A percentile compares a stretch with the other conserved stretches of the same genome.
Evolutionary conservation across 2,888 invertebrate genomes (phyloP).

Genomic region (Stenodera caucasica): DNA sequence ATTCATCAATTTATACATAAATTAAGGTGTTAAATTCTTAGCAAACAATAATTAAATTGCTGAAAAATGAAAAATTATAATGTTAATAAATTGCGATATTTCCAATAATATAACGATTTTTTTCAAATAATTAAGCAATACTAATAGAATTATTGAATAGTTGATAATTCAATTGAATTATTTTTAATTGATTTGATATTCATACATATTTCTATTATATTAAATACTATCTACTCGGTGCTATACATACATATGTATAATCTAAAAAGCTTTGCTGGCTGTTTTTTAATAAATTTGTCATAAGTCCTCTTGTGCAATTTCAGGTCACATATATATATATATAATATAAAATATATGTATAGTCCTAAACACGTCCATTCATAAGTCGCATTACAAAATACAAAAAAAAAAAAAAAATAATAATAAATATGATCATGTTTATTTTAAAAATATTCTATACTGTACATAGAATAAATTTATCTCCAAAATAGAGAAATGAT

Average conservation of each 20-base stretch:
- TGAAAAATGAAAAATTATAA: no score
- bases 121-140: not conserved
- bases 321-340: slow-evolving; percentile 13
- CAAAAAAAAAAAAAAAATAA: not conserved
- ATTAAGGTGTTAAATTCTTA: not conserved
- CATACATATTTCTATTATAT: no score
- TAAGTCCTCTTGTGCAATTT: not conserved
- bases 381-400: slow-evolving; percentile 12
- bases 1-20: slow-evolving; percentile 3
- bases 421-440: slow-evolving; percentile 15
- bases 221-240: not conserved
- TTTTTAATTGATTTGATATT: not conserved
- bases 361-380: slow-evolving; percentile 27
- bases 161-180: not conserved
- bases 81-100: not conserved
- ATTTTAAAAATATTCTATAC: slow-evolving; percentile 21
- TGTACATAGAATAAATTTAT: slow-evolving; percentile 34
- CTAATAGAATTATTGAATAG: not conserved
- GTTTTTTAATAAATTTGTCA: not conserved
- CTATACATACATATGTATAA: slow-evolving; percentile 3
- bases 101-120: not conserved
- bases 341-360: no score
- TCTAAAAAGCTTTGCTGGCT: slow-evolving; percentile 3
- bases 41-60: not conserved
- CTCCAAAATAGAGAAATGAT: slow-evolving; percentile 17